Evolutionary conservation across 2,113 vertebrate species (phyloP).

Genomic region (Recurvirostra avosetta): DNA sequence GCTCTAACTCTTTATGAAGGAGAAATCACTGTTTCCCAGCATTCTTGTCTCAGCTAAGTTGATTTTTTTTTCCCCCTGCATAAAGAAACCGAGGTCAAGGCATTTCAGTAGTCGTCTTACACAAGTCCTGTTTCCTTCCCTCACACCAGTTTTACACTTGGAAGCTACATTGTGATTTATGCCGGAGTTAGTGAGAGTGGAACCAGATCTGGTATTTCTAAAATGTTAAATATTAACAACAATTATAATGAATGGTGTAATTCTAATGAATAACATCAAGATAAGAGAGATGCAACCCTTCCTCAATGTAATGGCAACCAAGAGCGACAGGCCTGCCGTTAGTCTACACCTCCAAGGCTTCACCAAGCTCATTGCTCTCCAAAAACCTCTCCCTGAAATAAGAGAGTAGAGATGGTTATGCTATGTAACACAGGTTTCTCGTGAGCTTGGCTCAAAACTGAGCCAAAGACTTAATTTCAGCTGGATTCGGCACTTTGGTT

Average conservation of each 20-base stretch:
- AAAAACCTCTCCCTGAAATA: not conserved
- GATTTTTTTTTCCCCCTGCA: not conserved
- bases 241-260: not conserved
- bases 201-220: not conserved
- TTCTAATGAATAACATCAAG: not conserved
- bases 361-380: not conserved
- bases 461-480: not conserved
- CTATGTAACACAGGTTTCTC: not conserved
- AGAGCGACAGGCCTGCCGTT: not conserved
- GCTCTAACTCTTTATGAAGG: not conserved
- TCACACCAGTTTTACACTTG: not conserved
- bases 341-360: not conserved
- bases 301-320: not conserved
- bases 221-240: not conserved
- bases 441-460: not conserved
- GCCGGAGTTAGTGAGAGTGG: not conserved
- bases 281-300: not conserved
- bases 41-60: not conserved
- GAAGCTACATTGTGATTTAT: not conserved
- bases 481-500: not conserved
- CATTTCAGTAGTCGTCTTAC: not conserved
- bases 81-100: not conserved
- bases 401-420: not conserved
- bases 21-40: not conserved
- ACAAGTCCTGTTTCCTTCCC: not conserved